Evolutionary conservation across 2,797 vertebrate species (phyloP).

Genomic region (Rhinoraja longicauda): DNA sequence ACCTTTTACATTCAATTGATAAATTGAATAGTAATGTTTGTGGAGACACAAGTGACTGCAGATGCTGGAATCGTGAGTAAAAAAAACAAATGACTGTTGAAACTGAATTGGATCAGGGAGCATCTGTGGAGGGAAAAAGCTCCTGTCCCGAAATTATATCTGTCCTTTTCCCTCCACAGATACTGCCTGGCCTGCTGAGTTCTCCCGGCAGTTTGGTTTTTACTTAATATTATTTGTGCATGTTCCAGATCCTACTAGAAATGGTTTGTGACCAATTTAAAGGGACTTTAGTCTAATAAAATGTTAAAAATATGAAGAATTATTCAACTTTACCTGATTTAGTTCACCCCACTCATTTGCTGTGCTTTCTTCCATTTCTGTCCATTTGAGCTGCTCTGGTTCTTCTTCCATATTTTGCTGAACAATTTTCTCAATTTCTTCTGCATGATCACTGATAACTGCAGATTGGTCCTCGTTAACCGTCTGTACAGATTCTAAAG

Average conservation of each 20-base stretch:
- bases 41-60: no score
- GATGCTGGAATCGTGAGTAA: no score
- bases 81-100: no score
- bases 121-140: no score
- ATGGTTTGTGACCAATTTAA: neutral
- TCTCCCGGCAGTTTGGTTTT: no score
- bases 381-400: neutral
- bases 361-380: neutral
- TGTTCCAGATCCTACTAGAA: neutral
- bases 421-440: neutral
- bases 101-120: no score
- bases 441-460: neutral
- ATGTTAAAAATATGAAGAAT: neutral
- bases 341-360: neutral
- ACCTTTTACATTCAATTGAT: neutral
- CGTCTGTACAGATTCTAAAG: neutral
- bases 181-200: no score
- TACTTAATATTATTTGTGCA: neutral
- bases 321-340: conserved; percentile 13
- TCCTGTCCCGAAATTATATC: no score
- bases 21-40: neutral
- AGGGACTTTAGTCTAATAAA: neutral
- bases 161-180: no score
- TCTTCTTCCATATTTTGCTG: neutral
- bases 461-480: neutral